Evolutionary conservation across 2,797 vertebrate species (phyloP), one percentile per base, ranked within the genome.

Genomic region (Coregonus sp.): DNA sequence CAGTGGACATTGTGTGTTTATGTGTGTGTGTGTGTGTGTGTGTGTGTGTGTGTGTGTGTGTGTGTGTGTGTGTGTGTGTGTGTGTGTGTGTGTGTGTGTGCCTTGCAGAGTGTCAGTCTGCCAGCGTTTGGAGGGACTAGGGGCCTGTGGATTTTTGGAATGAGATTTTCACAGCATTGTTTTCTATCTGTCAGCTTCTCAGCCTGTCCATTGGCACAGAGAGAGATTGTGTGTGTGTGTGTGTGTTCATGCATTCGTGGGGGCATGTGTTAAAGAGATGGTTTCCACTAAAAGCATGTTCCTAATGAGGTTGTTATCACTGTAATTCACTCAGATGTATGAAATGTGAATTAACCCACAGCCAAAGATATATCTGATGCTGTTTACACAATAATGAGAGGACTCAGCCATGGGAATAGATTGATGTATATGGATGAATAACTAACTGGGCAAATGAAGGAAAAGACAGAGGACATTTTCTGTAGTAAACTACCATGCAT

Each of bases 401-500:
- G 6, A 81, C 82, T 89, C 86, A 76, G 82, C 70, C 18, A 59
- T 75, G 75, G 85, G 74, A 87, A 78, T 84, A 86, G 80, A 90
- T 79, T 83, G 81, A 85, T 83, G 81, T 74, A 77, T 77, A 83
- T 85, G 81, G 85, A 80, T 78, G 74, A 85, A 80, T 81, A 84
- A 85, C 47, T 33, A 50, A 33, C 11, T 16, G 72, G 52, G 15
- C n/a, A 40, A n/a, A n/a, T 35, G 3, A 69, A 68, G 33, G 31
- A 35, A 35, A 68, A 4, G 20, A 25, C 9, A 20, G 59, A 61
- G 59, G n/a, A 61, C 9, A 25, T 25, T 25, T 25, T n/a, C 20
- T 61, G 59, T 20, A 9, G n/a, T 12, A 20, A 25, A n/a, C 7
- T 20, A 61, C 5, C 25, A 11, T 61, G n/a, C 6, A 20, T 69